These are phyloP conservation scores for Ophioderma brevispina DNA, from an alignment of 35 echinoderm and acorn worm species.

Conservation along the genomic window DNA sequence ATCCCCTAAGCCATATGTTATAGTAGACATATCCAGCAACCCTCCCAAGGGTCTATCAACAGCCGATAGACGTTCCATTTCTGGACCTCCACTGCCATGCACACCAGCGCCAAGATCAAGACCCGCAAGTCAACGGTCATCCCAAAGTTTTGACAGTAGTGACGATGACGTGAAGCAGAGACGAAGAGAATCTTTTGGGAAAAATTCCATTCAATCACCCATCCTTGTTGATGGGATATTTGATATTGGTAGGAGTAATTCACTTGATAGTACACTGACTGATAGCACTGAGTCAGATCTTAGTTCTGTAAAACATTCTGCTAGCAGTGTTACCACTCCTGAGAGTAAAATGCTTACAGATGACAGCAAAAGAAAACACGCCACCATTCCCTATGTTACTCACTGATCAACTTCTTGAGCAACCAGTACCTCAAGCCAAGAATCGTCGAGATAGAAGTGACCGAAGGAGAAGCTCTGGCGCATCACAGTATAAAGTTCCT, in stretches of 20 bases:
- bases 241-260: not conserved
- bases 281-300: not conserved
- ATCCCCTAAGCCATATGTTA: not conserved
- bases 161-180: too few species aligned
- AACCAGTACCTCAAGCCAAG: not conserved
- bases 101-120: not conserved
- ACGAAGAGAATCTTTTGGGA: too few species aligned
- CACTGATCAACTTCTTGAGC: not conserved
- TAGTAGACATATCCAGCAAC: not conserved
- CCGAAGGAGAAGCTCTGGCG: constrained; percentile 33
- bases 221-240: not conserved
- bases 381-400: constrained; percentile 57
- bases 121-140: not conserved
- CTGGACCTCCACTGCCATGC: not conserved
- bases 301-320: not conserved
- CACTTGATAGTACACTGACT: not conserved
- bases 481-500: constrained; percentile 64
- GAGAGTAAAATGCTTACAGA: not conserved
- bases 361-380: constrained; percentile 44
- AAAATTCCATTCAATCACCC: not conserved
- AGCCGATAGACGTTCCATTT: not conserved
- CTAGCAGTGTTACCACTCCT: not conserved
- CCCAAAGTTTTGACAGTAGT: not conserved
- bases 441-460: constrained; percentile 3
- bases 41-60: not conserved